Conservation (phyloP, 2,888 invertebrate species). For the Cosmorhoe ocellata region DNA sequence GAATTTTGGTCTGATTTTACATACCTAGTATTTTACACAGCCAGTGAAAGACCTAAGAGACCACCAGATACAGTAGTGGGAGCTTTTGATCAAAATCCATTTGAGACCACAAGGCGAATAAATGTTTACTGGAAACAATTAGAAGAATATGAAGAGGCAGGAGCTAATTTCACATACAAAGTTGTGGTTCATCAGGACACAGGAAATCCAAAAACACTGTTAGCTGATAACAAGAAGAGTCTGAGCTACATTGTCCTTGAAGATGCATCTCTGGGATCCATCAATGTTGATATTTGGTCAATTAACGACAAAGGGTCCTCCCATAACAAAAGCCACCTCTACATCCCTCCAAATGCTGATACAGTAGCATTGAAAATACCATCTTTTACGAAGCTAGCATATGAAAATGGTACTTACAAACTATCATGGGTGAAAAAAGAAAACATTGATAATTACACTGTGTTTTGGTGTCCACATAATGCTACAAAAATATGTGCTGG, state of each 20-base stretch:
- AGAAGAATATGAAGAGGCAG: slow-evolving; percentile 86
- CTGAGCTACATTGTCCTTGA: slow-evolving; percentile 84
- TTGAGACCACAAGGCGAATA: slow-evolving; percentile 81
- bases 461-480: slow-evolving; percentile 88
- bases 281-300: slow-evolving; percentile 83
- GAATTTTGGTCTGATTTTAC: slow-evolving; percentile 88
- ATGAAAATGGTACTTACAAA: slow-evolving; percentile 87
- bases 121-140: slow-evolving; percentile 92
- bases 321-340: slow-evolving; percentile 78
- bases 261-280: slow-evolving; percentile 67
- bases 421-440: slow-evolving; percentile 87
- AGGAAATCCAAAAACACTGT: slow-evolving; percentile 54
- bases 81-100: slow-evolving; percentile 85
- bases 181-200: slow-evolving; percentile 68
- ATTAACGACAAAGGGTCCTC: slow-evolving; percentile 84
- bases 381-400: slow-evolving; percentile 87
- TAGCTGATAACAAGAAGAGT: slow-evolving; percentile 79
- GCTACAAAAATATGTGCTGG: slow-evolving; percentile 79
- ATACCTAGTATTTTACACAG: slow-evolving; percentile 83
- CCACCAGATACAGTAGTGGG: slow-evolving; percentile 88
- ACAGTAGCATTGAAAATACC: slow-evolving; percentile 69
- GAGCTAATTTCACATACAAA: slow-evolving; percentile 87
- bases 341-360: slow-evolving; percentile 82
- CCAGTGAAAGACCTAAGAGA: slow-evolving; percentile 81
- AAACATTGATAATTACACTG: slow-evolving; percentile 85